Conservation (phyloP, 2,113 vertebrate species). For the Pelmatolapia mariae region DNA sequence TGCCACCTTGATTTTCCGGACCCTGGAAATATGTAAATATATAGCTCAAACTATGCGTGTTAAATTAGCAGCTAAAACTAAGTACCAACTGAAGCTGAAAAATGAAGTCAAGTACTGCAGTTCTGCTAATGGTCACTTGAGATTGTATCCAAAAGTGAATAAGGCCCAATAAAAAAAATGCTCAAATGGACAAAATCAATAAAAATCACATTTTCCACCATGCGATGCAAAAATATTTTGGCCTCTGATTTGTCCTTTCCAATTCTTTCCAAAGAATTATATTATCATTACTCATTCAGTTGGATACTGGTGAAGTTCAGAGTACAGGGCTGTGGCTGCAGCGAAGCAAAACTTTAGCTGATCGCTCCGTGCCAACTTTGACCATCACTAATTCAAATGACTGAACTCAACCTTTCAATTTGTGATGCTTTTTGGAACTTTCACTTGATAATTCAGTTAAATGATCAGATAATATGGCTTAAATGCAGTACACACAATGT, state of each 20-base stretch:
- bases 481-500: background rate
- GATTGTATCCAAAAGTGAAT: background rate
- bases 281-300: background rate
- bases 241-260: background rate
- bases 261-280: background rate
- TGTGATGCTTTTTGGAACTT: background rate
- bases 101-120: background rate
- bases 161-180: background rate
- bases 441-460: background rate
- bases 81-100: background rate
- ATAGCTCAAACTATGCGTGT: background rate
- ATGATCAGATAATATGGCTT: background rate
- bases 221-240: fast-evolving
- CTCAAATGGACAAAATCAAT: background rate
- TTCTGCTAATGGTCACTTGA: background rate
- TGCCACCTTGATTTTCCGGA: background rate
- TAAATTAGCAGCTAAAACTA: background rate
- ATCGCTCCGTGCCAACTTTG: background rate
- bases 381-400: background rate
- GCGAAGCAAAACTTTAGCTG: background rate
- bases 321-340: background rate
- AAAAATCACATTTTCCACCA: background rate
- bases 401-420: background rate
- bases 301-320: background rate
- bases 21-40: background rate